Base-by-base conservation (phyloP, 2,113 vertebrate species). In the Psittacus erithacus region DNA sequence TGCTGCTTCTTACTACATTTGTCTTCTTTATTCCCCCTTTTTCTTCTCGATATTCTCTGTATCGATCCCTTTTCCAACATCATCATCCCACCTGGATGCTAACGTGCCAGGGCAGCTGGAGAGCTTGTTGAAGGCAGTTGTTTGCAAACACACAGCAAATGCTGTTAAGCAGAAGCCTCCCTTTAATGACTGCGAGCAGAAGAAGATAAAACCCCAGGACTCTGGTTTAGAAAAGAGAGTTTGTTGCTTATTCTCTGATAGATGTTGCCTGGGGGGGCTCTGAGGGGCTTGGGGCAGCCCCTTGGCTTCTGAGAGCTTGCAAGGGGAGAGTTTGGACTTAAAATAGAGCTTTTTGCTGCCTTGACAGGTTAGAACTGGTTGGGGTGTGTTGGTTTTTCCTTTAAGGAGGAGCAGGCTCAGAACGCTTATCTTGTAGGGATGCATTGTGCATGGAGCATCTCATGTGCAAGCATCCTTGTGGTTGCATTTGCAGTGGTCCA, bases 381-480 rank as follows among this genome's bases (percentile, higher is more conserved):
- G 68, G 5, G 11, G 14, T 14, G 3, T 9, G 17, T 19, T 20
- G 28, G 3, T 6, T 29, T 49, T 35, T 22, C 8, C 23, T 70
- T 83, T 38, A 69, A 38, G 31, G 10, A 76, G 41, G 23, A 62
- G 15, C 27, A n/a, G 31, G 41, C 16, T 70, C 20, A 1, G 12
- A 20, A 11, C 6, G 35, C 14, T 70, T 29, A 10, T 41, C 7
- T 25, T 11, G 0, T 31, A 7, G 35, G 24, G n/a, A 13, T 22
- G 31, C 19, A 9, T 41, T 13, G 2, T 17, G 15, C 7, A 4
- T 9, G 46, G 39, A 62, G 35, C 64, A 22, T 10, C 70, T 75
- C 11, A 1, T 3, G 2, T 1, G 7, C 7, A 5, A 39, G 28
- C 18, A 13, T 46, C 46, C 53, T n/a, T 38, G 28, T 24, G 31